A percentile compares a stretch with the other conserved stretches of the same genome.
phyloP scores from a whole-genome alignment of 1,140 invertebrate species.

The Leguminivora glycinivorella region DNA sequence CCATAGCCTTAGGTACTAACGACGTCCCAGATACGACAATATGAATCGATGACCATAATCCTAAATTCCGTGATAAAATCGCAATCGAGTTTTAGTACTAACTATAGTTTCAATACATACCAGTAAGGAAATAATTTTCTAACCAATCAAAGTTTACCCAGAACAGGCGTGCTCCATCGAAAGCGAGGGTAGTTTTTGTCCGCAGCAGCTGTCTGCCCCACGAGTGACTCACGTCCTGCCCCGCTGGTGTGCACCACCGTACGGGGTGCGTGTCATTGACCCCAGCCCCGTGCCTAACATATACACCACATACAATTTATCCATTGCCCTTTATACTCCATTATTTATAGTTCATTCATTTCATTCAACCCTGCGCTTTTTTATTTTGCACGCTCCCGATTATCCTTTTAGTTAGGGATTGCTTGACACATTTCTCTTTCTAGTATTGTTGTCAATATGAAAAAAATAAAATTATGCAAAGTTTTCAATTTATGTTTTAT shows the following conservation, averaged over 20 bases:
- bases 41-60: no score
- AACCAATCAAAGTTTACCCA: slow-evolving; percentile 37
- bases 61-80: no score
- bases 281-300: slow-evolving; percentile 64
- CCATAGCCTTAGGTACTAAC: no score
- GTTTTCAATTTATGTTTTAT: neutral
- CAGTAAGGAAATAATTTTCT: neutral
- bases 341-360: slow-evolving; percentile 66
- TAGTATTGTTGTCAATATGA: slow-evolving; percentile 9
- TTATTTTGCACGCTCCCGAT: slow-evolving; percentile 47
- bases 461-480: neutral
- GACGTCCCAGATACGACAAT: no score
- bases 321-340: slow-evolving; percentile 66
- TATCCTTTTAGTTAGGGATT: slow-evolving; percentile 49
- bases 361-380: slow-evolving; percentile 45
- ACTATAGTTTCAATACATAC: neutral
- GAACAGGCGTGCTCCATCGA: slow-evolving; percentile 34
- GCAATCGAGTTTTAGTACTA: no score
- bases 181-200: slow-evolving; percentile 68
- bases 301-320: slow-evolving; percentile 64
- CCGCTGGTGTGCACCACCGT: slow-evolving; percentile 45
- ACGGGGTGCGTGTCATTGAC: slow-evolving; percentile 74
- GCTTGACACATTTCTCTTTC: neutral
- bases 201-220: slow-evolving; percentile 73
- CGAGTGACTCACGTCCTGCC: slow-evolving; percentile 72